Evolutionary conservation across 1,140 invertebrate genomes (phyloP), one percentile per base, ranked within the genome.

Genomic region (Neuroterus valhalla): DNA sequence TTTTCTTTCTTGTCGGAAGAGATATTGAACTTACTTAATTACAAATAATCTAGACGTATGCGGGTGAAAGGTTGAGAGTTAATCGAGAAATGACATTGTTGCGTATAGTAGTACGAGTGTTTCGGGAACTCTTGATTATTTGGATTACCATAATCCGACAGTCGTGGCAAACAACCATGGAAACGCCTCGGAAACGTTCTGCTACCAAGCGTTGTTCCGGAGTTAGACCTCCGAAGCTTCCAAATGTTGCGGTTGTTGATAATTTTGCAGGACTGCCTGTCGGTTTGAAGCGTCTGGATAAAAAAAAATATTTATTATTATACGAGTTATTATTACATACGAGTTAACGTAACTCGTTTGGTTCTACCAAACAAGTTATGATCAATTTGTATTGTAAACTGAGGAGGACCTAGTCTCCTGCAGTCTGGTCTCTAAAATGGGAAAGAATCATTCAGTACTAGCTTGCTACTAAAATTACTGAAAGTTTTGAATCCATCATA

Each of bases 141-240:
- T 98, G 96, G 76, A 96, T 92, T 43, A 98, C 95, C 95, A 98
- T 96, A 10, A 95, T 94, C 85, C 97, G 97, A 90, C 97, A 99
- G 90, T 98, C 97, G 84, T 96, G 94, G 87, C 97, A 99, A 19
- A 98, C 96, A 43, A 94, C 93, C 93, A 97, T 96, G 81, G 95
- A 92, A 45, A 96, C 93, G 62, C 96, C 96, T 78, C 94, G 93
- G 72, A 95, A 86, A 68, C 93, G 91, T 83, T 95, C 93, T 71
- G 91, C 91, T 50, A 84, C 85, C 52, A 85, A 72, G 66, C 85
- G 79, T 68, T 88, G 87, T 43, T 88, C 86, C 8, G 82, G 69
- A 45, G 71, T 84, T 2, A 83, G 69, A 17, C 81, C 76, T 19
- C 78, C 71, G 14, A 81, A 80, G 15, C 73, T 77, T 10, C 86